Percentiles rank a stretch among this genome's conserved stretches.
These are phyloP conservation scores for Hypena proboscidalis DNA, from an alignment of 2,888 invertebrate species.

Conservation along the genomic window DNA sequence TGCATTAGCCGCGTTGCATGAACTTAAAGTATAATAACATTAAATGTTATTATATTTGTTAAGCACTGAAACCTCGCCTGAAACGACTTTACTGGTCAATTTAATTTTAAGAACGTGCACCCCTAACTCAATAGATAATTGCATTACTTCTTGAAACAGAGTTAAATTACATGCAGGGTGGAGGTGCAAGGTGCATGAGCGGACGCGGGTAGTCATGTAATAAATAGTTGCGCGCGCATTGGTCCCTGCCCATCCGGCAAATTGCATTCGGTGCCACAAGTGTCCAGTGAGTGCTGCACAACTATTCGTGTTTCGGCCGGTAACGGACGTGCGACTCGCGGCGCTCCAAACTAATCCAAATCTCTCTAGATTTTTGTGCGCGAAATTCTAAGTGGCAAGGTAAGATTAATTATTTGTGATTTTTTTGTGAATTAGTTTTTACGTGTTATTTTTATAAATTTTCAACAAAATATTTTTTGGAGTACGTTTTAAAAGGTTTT, in stretches of 20 bases:
- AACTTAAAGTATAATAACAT: too few relatives aligned
- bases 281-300: slow-evolving; percentile 22
- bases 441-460: neutral
- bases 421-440: neutral
- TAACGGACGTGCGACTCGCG: slow-evolving; percentile 3
- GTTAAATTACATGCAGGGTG: neutral
- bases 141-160: neutral
- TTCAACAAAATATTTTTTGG: neutral
- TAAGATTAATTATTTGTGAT: slow-evolving; percentile 1
- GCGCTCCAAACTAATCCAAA: neutral
- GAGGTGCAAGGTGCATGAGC: slow-evolving; percentile 6
- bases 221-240: slow-evolving; percentile 36
- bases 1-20: too few relatives aligned
- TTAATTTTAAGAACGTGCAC: too few relatives aligned
- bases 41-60: too few relatives aligned
- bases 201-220: slow-evolving; percentile 17
- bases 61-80: too few relatives aligned
- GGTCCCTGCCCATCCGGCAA: slow-evolving; percentile 11
- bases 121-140: too few relatives aligned
- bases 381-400: too few relatives aligned
- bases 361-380: neutral
- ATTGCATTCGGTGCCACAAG: slow-evolving; percentile 20
- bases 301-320: slow-evolving; percentile 9
- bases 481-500: too few relatives aligned
- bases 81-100: too few relatives aligned